Base-by-base conservation (phyloP, 2,113 vertebrate genomes). In the Corydoras sp. region DNA sequence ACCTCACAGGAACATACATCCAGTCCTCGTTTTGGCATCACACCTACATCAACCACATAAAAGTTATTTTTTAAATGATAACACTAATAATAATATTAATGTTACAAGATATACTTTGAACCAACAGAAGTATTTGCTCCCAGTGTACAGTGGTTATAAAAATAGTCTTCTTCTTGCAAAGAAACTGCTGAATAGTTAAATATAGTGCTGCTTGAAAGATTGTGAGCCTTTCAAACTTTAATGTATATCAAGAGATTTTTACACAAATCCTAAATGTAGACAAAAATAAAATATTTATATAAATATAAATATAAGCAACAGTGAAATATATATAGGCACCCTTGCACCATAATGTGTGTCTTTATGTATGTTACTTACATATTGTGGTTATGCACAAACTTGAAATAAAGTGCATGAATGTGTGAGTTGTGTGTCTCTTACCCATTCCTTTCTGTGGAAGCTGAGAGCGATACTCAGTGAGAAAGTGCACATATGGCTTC, bases 21-120 rank as follows among this genome's bases (percentile, higher is more conserved):
- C 83, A 95, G 79, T n/a, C 93, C 93, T 0, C 92, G 90, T 76
- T 95, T 95, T 0, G 93, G 93, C 93, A 95, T 94, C 77, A 94
- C 91, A 56, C 92, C 93, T 95, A 84, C 10, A 54, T 48, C 13
- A 71, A 15, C 31, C 61, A 62, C 24, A 13, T 18, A 9, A 61
- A 2, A 61, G 12, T 31, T 3, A n/a, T n/a, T 31, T 15, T 15
- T 11, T n/a, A 0, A 32, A 67, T 65, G 24, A 29, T 24, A 51
- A 24, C 15, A 29, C 6, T 51, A 24, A 50, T 12, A 29, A 64
- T 14, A 13, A 50, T 0, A 29, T 49, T 18, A 48, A 15, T 58
- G 18, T 59, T 4, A 18, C 7, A 18, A 3, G 5, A 48, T 35
- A 61, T 13, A 30, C 2, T 59, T 59, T 59, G 0, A 9, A 15